A percentile compares a stretch with the other conserved stretches of the same genome.
Conservation (phyloP, 35 echinoderm and acorn worm genomes). For the Apostichopus californicus region DNA sequence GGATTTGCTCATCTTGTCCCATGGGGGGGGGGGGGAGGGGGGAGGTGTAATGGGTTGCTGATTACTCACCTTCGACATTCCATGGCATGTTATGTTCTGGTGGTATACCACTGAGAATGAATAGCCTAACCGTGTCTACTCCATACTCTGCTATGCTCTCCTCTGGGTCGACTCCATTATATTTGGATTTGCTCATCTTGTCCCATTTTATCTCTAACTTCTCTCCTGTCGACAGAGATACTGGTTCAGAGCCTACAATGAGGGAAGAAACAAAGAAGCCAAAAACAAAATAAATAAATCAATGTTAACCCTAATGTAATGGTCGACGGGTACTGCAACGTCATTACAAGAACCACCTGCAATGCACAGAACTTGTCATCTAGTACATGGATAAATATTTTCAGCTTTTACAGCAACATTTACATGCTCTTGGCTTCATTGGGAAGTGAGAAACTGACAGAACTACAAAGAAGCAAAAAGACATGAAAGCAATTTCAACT, state of each 20-base stretch:
- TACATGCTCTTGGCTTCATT: too few species aligned
- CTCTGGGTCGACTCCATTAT: slow-evolving; percentile 95
- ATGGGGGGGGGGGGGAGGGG: background rate
- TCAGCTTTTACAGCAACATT: too few species aligned
- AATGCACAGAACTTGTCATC: too few species aligned
- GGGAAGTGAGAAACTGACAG: too few species aligned
- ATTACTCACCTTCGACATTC: slow-evolving; percentile 79
- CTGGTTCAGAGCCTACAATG: slow-evolving; percentile 65
- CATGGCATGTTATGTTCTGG: slow-evolving; percentile 92
- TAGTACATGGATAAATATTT: too few species aligned
- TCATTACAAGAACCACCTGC: too few species aligned
- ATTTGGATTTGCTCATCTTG: slow-evolving; percentile 99
- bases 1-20: slow-evolving; percentile 99
- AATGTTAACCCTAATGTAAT: too few species aligned
- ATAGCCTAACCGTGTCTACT: slow-evolving; percentile 80
- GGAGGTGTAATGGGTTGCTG: background rate
- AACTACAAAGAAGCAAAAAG: too few species aligned
- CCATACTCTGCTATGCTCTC: slow-evolving; percentile 71
- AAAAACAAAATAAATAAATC: too few species aligned
- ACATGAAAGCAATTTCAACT: background rate
- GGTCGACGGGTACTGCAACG: too few species aligned
- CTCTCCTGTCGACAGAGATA: slow-evolving; percentile 64
- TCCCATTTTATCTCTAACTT: slow-evolving; percentile 83
- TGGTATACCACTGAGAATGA: slow-evolving; percentile 94
- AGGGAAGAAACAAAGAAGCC: too few species aligned